Evolutionary conservation across 2,888 invertebrate species (phyloP).

Genomic region (Rhingia rostrata): DNA sequence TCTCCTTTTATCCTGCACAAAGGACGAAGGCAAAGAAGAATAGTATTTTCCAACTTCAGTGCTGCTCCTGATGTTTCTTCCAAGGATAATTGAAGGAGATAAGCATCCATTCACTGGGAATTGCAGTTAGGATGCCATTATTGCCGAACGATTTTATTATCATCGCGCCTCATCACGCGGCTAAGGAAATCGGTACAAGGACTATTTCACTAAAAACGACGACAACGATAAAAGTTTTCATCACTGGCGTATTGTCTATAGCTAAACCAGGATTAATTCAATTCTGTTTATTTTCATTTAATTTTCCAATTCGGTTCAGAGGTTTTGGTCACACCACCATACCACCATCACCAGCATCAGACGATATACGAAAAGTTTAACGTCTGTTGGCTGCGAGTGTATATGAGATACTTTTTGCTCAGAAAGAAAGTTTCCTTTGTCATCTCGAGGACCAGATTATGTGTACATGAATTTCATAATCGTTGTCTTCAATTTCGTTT

Average conservation of each 20-base stretch:
- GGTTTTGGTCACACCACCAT: no score
- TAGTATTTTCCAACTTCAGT: conserved; percentile 20
- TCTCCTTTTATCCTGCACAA: background rate
- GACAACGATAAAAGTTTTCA: conserved; percentile 46
- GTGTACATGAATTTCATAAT: conserved; percentile 39
- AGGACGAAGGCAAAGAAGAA: conserved; percentile 1
- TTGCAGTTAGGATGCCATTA: conserved; percentile 39
- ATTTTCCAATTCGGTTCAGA: conserved; percentile 34
- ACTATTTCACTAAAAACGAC: conserved; percentile 7
- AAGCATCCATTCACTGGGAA: conserved; percentile 13
- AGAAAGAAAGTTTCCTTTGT: conserved; percentile 49
- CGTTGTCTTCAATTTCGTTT: background rate
- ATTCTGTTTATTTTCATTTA: conserved; percentile 63
- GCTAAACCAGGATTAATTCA: conserved; percentile 62
- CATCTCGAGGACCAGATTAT: conserved; percentile 7
- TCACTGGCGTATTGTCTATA: conserved; percentile 53
- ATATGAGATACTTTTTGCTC: background rate
- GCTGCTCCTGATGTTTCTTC: conserved; percentile 5
- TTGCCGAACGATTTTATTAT: conserved; percentile 14
- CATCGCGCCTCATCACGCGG: conserved; percentile 15
- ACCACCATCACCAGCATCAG: no score
- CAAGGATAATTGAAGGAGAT: background rate
- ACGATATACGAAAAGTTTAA: background rate
- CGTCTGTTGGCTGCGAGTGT: conserved; percentile 10
- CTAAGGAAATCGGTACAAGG: conserved; percentile 17